Conservation (phyloP, 2,797 vertebrate species). For the Rhinoraja longicauda region DNA sequence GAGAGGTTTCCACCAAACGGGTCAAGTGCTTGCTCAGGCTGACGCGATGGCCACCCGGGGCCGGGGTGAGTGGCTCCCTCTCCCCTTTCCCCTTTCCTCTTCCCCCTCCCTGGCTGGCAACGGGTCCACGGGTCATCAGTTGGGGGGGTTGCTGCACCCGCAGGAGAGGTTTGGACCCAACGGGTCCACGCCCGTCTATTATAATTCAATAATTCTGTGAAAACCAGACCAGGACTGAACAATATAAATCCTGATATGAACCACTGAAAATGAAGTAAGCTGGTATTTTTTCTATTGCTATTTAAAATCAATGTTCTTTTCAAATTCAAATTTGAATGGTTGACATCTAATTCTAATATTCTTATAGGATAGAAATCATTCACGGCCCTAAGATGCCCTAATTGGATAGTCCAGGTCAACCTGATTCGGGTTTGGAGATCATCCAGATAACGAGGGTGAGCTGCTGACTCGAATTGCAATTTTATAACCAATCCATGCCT, state of each 20-base stretch:
- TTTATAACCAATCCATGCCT: neutral
- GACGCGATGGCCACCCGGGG: too few relatives aligned
- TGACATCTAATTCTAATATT: neutral
- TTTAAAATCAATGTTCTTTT: neutral
- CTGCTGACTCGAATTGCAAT: neutral
- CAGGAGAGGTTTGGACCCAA: too few relatives aligned
- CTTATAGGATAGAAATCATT: neutral
- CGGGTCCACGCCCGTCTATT: too few relatives aligned
- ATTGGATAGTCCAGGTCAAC: neutral
- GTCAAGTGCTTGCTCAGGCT: too few relatives aligned
- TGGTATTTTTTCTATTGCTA: neutral
- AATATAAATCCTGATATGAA: neutral
- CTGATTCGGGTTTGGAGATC: neutral
- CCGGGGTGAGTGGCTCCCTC: too few relatives aligned
- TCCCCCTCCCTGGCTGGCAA: too few relatives aligned
- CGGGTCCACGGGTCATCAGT: too few relatives aligned
- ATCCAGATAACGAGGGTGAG: neutral
- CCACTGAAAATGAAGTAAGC: neutral
- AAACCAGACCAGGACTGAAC: neutral
- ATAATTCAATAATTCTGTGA: slow-evolving; percentile 4
- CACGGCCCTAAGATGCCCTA: neutral
- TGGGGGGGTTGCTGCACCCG: too few relatives aligned
- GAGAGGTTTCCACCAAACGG: too few relatives aligned
- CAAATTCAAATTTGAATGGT: neutral
- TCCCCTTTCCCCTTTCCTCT: too few relatives aligned